Evolutionary conservation across 2,113 vertebrate genomes (phyloP).

Genomic region (Salvator merianae): DNA sequence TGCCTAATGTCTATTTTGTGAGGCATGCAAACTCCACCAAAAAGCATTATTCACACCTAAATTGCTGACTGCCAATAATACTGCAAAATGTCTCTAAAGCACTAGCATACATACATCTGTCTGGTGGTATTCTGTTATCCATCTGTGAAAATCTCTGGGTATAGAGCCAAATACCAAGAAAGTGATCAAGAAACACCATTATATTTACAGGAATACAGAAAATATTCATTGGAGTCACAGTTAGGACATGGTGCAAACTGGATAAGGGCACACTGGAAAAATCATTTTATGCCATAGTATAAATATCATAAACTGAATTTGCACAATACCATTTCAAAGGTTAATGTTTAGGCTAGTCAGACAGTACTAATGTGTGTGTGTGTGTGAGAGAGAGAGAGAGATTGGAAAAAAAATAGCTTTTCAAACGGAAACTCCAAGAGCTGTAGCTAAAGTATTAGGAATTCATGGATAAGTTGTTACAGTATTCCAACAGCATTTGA

Average conservation of each 20-base stretch:
- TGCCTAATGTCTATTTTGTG: slow-evolving; percentile 8
- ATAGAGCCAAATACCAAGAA: slow-evolving; percentile 8
- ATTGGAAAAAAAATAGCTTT: slow-evolving; percentile 14
- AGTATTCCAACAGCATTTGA: neutral
- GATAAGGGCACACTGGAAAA: slow-evolving; percentile 43
- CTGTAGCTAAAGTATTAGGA: neutral
- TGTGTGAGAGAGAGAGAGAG: too few relatives aligned
- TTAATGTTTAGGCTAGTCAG: slow-evolving; percentile 45
- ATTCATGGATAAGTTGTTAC: slow-evolving; percentile 21
- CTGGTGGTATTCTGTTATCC: neutral
- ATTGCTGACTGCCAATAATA: neutral
- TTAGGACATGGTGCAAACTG: slow-evolving; percentile 39
- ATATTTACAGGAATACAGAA: slow-evolving; percentile 42
- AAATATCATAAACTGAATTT: slow-evolving; percentile 51
- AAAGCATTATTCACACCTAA: slow-evolving; percentile 11
- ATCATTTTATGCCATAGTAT: slow-evolving; percentile 45
- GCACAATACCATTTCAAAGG: slow-evolving; percentile 35
- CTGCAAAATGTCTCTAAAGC: neutral
- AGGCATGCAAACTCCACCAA: neutral
- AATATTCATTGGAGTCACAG: slow-evolving; percentile 40
- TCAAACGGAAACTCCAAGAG: neutral
- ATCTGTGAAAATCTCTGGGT: neutral
- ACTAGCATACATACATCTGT: neutral
- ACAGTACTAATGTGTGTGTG: too few relatives aligned
- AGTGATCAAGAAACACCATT: slow-evolving; percentile 27